Conservation (phyloP, 2,888 invertebrate genomes). For the Lasioglossum villosulum region DNA sequence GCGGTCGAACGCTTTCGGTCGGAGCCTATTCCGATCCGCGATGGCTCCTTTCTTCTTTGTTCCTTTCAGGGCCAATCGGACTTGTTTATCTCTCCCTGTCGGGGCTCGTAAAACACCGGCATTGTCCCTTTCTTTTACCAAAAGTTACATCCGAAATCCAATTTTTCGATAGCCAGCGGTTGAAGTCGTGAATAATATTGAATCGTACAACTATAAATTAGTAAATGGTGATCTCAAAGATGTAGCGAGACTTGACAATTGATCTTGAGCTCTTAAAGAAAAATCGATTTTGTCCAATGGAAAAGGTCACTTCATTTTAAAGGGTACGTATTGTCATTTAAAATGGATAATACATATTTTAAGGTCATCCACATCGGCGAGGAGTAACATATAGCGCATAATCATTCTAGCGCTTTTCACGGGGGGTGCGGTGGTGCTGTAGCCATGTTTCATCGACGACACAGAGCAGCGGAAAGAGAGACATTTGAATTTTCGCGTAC, state of each 20-base stretch:
- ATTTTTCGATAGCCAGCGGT: too few relatives aligned
- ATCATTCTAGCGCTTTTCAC: not conserved
- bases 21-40: constrained; percentile 5
- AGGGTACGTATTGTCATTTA: not conserved
- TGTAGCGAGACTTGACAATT: too few relatives aligned
- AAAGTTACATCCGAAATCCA: too few relatives aligned
- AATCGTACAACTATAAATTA: too few relatives aligned
- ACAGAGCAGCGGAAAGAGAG: not conserved
- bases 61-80: not conserved
- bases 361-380: too few relatives aligned
- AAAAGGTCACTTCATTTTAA: not conserved
- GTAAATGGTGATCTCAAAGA: too few relatives aligned
- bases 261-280: too few relatives aligned
- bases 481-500: not conserved
- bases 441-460: not conserved
- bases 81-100: not conserved
- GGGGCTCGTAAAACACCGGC: not conserved
- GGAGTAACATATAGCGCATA: not conserved
- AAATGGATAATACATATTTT: not conserved
- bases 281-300: not conserved
- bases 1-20: constrained; percentile 6
- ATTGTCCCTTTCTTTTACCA: not conserved
- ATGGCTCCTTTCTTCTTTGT: not conserved
- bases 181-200: too few relatives aligned
- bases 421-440: not conserved